phyloP scores from a whole-genome alignment of 2,888 invertebrate species.

The Caenorhabditis imperialis region DNA sequence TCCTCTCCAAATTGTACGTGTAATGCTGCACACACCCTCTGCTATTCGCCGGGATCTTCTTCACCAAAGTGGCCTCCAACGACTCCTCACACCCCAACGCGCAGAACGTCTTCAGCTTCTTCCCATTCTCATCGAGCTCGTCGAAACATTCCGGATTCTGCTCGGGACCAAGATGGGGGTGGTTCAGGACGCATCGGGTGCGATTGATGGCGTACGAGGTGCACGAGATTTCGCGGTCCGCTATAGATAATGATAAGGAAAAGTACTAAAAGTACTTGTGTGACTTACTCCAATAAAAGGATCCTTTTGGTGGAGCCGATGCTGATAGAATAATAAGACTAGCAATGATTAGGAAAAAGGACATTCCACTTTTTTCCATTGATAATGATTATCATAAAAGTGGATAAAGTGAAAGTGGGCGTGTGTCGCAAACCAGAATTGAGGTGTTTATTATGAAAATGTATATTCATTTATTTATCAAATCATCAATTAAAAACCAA shows the following conservation, averaged over 20 bases:
- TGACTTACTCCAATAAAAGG: slow-evolving; percentile 36
- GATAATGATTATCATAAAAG: no score
- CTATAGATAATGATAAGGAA: slow-evolving; percentile 7
- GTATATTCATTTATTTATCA: no score
- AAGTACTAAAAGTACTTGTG: not conserved
- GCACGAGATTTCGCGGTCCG: slow-evolving; percentile 44
- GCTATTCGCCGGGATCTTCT: slow-evolving; percentile 64
- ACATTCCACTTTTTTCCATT: no score
- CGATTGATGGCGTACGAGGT: slow-evolving; percentile 39
- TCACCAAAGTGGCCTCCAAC: slow-evolving; percentile 68
- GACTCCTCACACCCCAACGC: slow-evolving; percentile 72
- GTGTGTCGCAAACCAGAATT: no score
- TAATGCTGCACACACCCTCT: slow-evolving; percentile 66
- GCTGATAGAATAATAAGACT: no score
- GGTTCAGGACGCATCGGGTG: slow-evolving; percentile 66
- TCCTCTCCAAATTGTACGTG: slow-evolving; percentile 70
- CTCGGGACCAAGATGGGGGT: slow-evolving; percentile 67
- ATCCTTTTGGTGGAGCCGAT: slow-evolving; percentile 33
- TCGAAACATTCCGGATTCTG: slow-evolving; percentile 74
- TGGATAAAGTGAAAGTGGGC: no score
- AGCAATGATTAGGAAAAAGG: no score
- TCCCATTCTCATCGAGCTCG: slow-evolving; percentile 64
- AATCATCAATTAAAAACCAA: no score
- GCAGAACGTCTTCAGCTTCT: slow-evolving; percentile 65
- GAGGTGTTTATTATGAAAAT: no score